Evolutionary conservation across 2,888 invertebrate genomes (phyloP), one percentile per base, ranked within the genome.

Genomic region (Melieria picta): DNA sequence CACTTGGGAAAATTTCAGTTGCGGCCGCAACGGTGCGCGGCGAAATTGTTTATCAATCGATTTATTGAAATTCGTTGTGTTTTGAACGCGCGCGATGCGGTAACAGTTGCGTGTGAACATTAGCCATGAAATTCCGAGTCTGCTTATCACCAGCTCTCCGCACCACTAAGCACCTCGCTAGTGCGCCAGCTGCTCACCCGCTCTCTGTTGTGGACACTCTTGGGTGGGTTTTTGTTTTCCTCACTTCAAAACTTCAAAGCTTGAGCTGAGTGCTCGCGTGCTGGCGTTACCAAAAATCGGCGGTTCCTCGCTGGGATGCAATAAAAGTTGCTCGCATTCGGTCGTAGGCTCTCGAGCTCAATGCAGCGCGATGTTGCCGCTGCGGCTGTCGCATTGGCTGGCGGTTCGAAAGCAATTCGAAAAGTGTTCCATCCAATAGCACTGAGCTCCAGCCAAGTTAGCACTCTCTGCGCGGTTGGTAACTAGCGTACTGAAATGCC

Each of bases 401-500:
- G n/a, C 57, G 13, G 11, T 30, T 30, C 30, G 30, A 16, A 16
- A 16, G 16, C 3, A 30, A 3, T 30, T 30, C 30, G 30, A 30
- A 30, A 30, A 30, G 30, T 30, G 30, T 16, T 16, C 16, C 16
- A 16, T 16, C 16, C 16, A 16, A 11, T 5, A n/a, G n/a, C 60
- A 60, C 11, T 42, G 60, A 60, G 42, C 60, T 42, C 7, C 43
- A 5, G 30, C 30, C 30, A 30, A 30, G 30, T 30, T 30, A 30
- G 57, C 47, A 30, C 48, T 71, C 70, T 60, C 63, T 71, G 74
- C 73, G 78, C 68, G 78, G 79, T 77, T 70, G 79, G 66, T 77
- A 76, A 80, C 81, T 81, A 80, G 80, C 80, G 80, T 80, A 81
- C 81, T 81, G 81, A 81, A 81, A 30, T 30, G 80, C 80, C 81